A percentile compares a stretch with the other conserved stretches of the same genome.
Conservation (phyloP, 2,888 invertebrate species). For the Mythimna pallens region DNA sequence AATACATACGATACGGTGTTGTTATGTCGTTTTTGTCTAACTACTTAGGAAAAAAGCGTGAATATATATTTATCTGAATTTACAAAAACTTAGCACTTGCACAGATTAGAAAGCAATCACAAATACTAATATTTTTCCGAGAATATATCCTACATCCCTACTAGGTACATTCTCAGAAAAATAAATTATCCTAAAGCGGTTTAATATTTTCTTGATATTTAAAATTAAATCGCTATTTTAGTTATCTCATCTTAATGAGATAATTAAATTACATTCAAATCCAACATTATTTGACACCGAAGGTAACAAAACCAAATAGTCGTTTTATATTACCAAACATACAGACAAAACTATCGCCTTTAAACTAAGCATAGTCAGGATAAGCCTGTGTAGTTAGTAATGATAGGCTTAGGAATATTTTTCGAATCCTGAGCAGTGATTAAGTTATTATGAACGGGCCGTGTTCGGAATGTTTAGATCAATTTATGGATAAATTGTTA, state of each 20-base stretch:
- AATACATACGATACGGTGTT: neutral
- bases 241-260: too few species aligned
- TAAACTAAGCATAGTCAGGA: slow-evolving; percentile 26
- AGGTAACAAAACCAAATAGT: neutral
- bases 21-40: too few species aligned
- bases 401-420: slow-evolving; percentile 55
- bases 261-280: neutral
- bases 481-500: slow-evolving; percentile 63
- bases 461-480: slow-evolving; percentile 56
- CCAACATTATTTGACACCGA: neutral
- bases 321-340: neutral
- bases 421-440: slow-evolving; percentile 60
- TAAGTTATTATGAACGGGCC: slow-evolving; percentile 58
- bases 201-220: too few species aligned
- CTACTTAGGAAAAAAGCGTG: too few species aligned
- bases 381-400: slow-evolving; percentile 51
- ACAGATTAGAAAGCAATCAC: too few species aligned
- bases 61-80: too few species aligned
- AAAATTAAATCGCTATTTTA: too few species aligned
- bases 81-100: too few species aligned
- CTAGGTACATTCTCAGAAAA: too few species aligned
- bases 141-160: too few species aligned
- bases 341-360: slow-evolving; percentile 30
- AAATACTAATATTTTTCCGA: too few species aligned
- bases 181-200: too few species aligned